A percentile compares a stretch with the other conserved stretches of the same genome.
These are phyloP conservation scores for Nasonia giraulti DNA, from an alignment of 1,140 invertebrate genomes.

Conservation along the genomic window DNA sequence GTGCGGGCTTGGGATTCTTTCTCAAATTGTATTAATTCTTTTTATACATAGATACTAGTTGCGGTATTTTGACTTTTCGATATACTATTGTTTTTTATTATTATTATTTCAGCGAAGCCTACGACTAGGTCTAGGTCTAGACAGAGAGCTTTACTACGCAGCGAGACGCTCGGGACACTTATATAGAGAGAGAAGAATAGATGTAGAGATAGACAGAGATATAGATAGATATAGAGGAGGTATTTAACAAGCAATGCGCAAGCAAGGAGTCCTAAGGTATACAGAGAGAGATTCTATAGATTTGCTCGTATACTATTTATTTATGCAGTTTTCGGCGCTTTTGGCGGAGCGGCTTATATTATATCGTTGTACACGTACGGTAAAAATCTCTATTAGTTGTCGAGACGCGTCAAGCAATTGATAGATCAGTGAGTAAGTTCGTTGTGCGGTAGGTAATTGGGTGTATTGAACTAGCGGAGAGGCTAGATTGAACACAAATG, in stretches of 20 bases:
- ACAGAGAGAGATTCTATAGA: neutral
- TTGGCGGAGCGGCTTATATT: neutral
- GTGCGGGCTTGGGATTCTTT: constrained; percentile 24
- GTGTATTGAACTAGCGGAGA: constrained; percentile 18
- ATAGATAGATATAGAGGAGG: neutral
- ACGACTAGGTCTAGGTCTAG: constrained; percentile 13
- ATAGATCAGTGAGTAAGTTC: neutral
- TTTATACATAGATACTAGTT: neutral
- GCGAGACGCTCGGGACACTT: neutral
- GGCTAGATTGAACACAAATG: constrained; percentile 1
- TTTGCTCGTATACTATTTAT: neutral
- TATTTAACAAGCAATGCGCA: constrained; percentile 20
- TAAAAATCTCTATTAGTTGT: neutral
- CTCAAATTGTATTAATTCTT: neutral
- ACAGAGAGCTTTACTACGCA: constrained; percentile 31
- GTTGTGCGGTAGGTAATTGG: neutral
- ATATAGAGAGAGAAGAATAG: neutral
- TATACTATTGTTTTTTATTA: neutral
- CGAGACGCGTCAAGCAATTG: neutral
- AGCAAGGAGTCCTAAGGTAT: constrained; percentile 19
- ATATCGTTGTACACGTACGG: neutral
- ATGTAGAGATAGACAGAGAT: neutral
- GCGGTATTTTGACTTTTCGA: neutral
- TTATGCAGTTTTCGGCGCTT: constrained; percentile 19
- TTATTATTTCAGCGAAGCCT: constrained; percentile 27